A percentile compares a stretch with the other conserved stretches of the same genome.
These are phyloP conservation scores for Gonioctena quinquepunctata DNA, from an alignment of 1,140 invertebrate species.

Conservation along the genomic window DNA sequence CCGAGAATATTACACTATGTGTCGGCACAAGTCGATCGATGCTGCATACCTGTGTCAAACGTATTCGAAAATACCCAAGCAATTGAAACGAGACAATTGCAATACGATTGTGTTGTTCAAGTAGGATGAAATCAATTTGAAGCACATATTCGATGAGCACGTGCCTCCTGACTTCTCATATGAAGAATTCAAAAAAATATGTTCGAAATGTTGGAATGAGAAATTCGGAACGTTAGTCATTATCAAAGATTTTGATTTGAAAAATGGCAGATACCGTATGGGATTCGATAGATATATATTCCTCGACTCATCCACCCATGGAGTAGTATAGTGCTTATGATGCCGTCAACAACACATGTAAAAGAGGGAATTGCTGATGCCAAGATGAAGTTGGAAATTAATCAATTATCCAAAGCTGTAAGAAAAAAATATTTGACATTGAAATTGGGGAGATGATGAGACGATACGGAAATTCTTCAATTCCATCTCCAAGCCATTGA, in stretches of 20 bases:
- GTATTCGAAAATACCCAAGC: constrained; percentile 54
- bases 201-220: neutral
- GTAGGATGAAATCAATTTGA: constrained; percentile 56
- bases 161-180: neutral
- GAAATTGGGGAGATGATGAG: neutral
- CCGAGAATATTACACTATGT: neutral
- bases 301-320: too few species aligned
- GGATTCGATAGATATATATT: neutral
- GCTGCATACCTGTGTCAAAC: constrained; percentile 37
- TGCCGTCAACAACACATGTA: too few species aligned
- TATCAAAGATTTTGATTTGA: neutral
- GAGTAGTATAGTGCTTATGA: too few species aligned
- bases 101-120: constrained; percentile 53
- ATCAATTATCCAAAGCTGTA: neutral
- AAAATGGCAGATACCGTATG: neutral
- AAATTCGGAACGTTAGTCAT: neutral
- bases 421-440: neutral
- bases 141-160: constrained; percentile 51
- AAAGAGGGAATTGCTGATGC: neutral
- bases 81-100: constrained; percentile 55
- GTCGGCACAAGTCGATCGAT: neutral
- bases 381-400: neutral
- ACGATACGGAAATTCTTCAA: neutral
- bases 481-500: neutral
- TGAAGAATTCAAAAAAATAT: neutral